phyloP scores from a whole-genome alignment of 2,888 invertebrate species.

The Coenonympha arcania region DNA sequence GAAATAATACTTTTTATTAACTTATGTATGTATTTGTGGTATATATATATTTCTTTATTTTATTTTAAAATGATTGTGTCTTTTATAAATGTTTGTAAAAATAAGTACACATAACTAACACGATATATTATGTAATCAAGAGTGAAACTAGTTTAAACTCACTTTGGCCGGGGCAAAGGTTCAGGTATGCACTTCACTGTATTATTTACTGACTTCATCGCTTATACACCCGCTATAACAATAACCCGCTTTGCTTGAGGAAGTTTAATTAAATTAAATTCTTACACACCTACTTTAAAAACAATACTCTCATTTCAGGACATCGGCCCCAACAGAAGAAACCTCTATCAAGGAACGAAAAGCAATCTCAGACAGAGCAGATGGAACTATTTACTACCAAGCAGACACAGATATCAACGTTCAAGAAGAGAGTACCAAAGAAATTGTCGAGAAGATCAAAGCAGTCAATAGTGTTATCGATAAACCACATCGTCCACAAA shows the following conservation, averaged over 20 bases:
- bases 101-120: slow-evolving; percentile 27
- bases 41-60: neutral
- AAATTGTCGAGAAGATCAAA: slow-evolving; percentile 73
- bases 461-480: slow-evolving; percentile 65
- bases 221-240: slow-evolving; percentile 26
- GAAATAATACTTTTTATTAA: too few species aligned
- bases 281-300: slow-evolving; percentile 28
- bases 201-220: slow-evolving; percentile 30
- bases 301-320: slow-evolving; percentile 31
- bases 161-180: slow-evolving; percentile 37
- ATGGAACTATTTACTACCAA: slow-evolving; percentile 42
- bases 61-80: neutral
- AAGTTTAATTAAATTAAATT: neutral
- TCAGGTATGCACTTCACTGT: slow-evolving; percentile 58
- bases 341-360: slow-evolving; percentile 25
- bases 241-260: slow-evolving; percentile 18
- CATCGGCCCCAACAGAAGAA: slow-evolving; percentile 35
- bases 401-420: slow-evolving; percentile 32
- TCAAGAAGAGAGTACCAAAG: slow-evolving; percentile 41
- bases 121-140: slow-evolving; percentile 21
- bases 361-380: slow-evolving; percentile 30
- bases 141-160: slow-evolving; percentile 26
- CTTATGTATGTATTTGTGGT: too few species aligned
- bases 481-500: slow-evolving; percentile 47
- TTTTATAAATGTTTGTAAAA: neutral